Evolutionary conservation across 2,888 invertebrate species (phyloP), one percentile per base, ranked within the genome.

Genomic region (Epinotia brunnichana): DNA sequence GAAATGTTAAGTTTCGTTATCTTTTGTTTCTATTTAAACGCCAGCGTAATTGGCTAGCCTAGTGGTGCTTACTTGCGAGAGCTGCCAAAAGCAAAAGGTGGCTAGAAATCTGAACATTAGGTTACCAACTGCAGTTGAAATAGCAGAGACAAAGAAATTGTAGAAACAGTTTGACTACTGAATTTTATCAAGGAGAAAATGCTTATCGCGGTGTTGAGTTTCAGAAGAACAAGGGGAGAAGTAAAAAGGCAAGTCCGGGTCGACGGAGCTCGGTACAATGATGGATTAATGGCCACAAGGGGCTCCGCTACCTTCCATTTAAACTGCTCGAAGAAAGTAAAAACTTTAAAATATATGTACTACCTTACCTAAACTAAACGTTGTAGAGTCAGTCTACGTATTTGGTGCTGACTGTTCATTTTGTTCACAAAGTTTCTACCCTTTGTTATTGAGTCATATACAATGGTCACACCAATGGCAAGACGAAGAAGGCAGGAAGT

Each of bases 281-380:
- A 89, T 87, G 83, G 87, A 90, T 89, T 87, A 88, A 87, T 86
- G 81, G 82, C 81, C 80, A 71, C 77, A 70, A 72, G 76, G 79
- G 79, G 78, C 74, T 70, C 17, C 61, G 75, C 77, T 76, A 76
- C 77, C 78, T 81, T 79, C 85, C 82, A 81, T 87, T 85, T 86
- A 84, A 83, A 84, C 79, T 81, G 81, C 75, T 77, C 74, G 77
- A 77, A 79, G 79, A 76, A 82, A 76, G 78, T 74, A 79, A 79
- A 83, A 85, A 83, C 80, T 85, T 83, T 81, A 81, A 82, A 80
- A 83, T 81, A 80, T 78, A 83, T 81, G 79, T 78, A 77, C 77
- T 75, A 78, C 75, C 74, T 73, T 76, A 72, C 15, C 44, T 13
- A 44, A 75, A 74, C 77, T 78, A 74, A 74, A 54, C 62, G 21